Evolutionary conservation across 2,797 vertebrate species (phyloP).

Genomic region (Cottoperca gobio): DNA sequence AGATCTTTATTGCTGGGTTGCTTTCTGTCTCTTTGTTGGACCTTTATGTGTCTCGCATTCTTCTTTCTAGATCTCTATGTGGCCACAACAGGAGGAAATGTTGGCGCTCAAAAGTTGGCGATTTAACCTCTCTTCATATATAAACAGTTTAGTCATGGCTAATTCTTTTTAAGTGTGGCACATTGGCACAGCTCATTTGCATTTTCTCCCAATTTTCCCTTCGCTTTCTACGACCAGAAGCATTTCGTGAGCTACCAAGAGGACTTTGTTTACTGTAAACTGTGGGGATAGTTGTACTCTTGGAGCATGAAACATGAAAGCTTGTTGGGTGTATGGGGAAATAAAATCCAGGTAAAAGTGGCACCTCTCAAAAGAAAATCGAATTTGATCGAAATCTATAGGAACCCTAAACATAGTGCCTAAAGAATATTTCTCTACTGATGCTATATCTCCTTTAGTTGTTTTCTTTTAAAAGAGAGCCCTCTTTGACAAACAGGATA

Average conservation of each 20-base stretch:
- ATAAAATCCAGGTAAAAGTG: background rate
- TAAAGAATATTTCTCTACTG: background rate
- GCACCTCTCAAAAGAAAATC: background rate
- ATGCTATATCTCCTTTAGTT: background rate
- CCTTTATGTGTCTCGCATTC: background rate
- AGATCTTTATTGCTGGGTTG: slow-evolving; percentile 10
- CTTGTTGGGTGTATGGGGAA: background rate
- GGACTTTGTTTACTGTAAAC: slow-evolving; percentile 4
- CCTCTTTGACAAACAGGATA: background rate
- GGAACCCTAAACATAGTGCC: background rate
- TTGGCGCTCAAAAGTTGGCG: background rate
- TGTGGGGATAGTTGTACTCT: background rate
- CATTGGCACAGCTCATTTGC: slow-evolving; percentile 1
- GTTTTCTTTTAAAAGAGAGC: background rate
- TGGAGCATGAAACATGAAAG: background rate
- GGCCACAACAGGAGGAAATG: background rate
- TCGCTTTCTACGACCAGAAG: background rate
- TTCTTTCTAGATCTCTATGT: background rate
- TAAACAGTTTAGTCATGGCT: background rate
- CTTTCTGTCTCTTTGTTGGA: background rate
- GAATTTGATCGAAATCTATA: background rate
- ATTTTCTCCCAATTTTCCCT: background rate
- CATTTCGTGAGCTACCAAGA: background rate
- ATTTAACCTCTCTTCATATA: slow-evolving; percentile 1
- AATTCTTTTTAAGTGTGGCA: background rate